phyloP scores from a whole-genome alignment of 2,797 vertebrate genomes.

The Eulemur mongoz region DNA sequence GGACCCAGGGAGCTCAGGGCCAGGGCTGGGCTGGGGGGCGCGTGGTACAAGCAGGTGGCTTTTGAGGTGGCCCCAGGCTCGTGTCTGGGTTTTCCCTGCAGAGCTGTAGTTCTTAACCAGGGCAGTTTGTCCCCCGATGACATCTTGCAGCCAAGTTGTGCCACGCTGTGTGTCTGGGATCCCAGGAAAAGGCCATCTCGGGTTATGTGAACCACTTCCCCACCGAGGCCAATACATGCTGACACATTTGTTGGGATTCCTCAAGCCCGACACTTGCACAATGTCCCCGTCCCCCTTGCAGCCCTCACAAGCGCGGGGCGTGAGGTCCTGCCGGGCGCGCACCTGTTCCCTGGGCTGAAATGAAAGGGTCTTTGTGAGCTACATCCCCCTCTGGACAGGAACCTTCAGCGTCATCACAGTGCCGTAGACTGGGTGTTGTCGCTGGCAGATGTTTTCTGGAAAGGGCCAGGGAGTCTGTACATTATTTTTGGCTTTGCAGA shows the following conservation, averaged over 20 bases:
- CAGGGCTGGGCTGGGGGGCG: background rate
- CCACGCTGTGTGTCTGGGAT: background rate
- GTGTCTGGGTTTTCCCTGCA: background rate
- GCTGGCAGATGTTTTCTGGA: background rate
- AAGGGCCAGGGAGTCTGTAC: background rate
- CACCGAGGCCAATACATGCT: accelerated
- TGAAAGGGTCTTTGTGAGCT: background rate
- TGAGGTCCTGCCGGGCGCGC: accelerated
- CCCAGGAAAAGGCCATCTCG: background rate
- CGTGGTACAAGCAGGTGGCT: background rate
- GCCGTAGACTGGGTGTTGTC: accelerated
- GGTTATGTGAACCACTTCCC: background rate
- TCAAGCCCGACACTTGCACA: background rate
- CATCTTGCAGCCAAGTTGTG: accelerated
- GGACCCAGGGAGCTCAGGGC: background rate
- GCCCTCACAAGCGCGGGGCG: background rate
- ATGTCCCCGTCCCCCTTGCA: accelerated
- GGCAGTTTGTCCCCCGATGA: background rate
- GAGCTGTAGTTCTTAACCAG: background rate
- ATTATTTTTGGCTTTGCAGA: background rate
- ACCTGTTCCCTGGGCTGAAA: background rate
- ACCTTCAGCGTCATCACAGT: background rate
- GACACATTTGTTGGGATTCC: background rate
- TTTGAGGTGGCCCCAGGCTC: background rate
- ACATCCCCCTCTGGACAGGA: background rate